Base-by-base conservation (phyloP, 2,888 invertebrate species). In the Alentia gelatinosa region DNA sequence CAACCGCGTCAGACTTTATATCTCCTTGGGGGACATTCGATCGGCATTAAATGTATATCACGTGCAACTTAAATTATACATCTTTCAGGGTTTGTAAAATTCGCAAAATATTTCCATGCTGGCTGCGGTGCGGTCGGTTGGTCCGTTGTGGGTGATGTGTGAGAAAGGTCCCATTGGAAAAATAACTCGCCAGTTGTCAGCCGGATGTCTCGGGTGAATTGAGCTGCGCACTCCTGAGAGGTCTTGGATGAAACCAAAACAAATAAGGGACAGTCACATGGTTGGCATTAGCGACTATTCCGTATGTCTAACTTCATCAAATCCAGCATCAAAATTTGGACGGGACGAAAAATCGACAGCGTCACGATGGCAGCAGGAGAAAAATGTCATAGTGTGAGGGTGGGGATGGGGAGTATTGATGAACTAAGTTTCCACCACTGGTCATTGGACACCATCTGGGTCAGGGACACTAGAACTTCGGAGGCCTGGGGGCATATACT, bases 221-320 rank as follows among this genome's bases (percentile, higher is more conserved):
- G 68, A 30, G 12, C 68, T 30, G n/a, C 12, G 26, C 56, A 56
- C 33, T 68, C n/a, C 12, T 68, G 30, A 68, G 68, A 30, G 30
- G 68, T 30, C 68, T 68, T 30, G 68, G n/a, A 68, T 19, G 68
- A 68, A 68, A 68, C 30, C 30, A 26, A 68, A 68, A 68, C 68
- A 68, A 68, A 68, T 68, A 68, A 68, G 68, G 26, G 12, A 19
- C 68, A n/a, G 68, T 1, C 68, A 68, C 68, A 68, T 68, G 68
- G 26, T 68, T 68, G 68, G 5, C 68, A 68, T 68, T 68, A 68
- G 68, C 30, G 12, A 12, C 68, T 68, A 68, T 68, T 68, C 26
- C 68, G 30, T 30, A 30, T 68, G 68, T 68, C 68, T 68, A 68
- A 68, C 68, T 68, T 68, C 68, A 68, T 68, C 68, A 68, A 30